phyloP scores from a whole-genome alignment of 2,797 vertebrate species.

The Pangasius larnaudii region DNA sequence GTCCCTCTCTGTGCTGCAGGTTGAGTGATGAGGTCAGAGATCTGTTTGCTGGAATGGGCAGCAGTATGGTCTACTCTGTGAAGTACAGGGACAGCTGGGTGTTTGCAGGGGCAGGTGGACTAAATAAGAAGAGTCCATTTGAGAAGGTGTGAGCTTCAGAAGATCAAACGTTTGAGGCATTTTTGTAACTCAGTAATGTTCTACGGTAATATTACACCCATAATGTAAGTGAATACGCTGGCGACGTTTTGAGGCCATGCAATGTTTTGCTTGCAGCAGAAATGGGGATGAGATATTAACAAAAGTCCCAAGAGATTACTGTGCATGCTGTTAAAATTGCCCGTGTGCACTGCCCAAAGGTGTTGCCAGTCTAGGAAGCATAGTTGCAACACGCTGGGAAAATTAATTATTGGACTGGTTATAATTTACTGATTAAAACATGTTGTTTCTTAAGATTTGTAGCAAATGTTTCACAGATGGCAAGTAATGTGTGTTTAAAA shows the following conservation, averaged over 20 bases:
- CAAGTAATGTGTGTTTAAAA: constrained; percentile 14
- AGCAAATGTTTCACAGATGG: constrained; percentile 13
- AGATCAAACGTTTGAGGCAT: neutral
- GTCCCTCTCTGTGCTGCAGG: constrained; percentile 68
- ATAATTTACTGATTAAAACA: constrained; percentile 35
- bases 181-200: neutral
- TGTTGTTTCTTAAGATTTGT: constrained; percentile 4
- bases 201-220: neutral
- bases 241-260: neutral
- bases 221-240: neutral
- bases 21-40: constrained; percentile 77
- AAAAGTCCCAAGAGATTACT: constrained; percentile 1
- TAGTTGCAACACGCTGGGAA: constrained; percentile 30
- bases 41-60: constrained; percentile 78
- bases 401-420: constrained; percentile 26
- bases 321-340: constrained; percentile 33
- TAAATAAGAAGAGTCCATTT: constrained; percentile 75
- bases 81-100: constrained; percentile 86
- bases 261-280: neutral
- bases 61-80: constrained; percentile 72
- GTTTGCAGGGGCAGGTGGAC: constrained; percentile 79
- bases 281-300: constrained; percentile 13
- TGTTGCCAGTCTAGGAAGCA: constrained; percentile 18
- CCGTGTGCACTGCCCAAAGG: constrained; percentile 10
- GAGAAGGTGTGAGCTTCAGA: constrained; percentile 79